Evolutionary conservation across 2,888 invertebrate genomes (phyloP).

Genomic region (Prosopocoilus inquinatus): DNA sequence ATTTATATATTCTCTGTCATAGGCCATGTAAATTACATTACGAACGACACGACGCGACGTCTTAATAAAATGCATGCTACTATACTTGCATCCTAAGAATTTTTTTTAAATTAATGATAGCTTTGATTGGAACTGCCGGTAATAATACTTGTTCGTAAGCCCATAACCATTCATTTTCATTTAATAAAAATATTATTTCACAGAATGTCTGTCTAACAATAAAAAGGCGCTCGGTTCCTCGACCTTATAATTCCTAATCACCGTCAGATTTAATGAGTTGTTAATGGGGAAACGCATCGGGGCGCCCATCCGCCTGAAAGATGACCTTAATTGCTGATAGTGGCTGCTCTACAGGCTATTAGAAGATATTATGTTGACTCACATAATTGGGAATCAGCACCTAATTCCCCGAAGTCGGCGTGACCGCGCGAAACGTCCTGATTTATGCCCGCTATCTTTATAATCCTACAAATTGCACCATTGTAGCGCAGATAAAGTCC

Average conservation of each 20-base stretch:
- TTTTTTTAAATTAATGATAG: no score
- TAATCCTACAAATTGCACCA: slow-evolving; percentile 28
- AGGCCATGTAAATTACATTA: no score
- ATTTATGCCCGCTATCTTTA: slow-evolving; percentile 28
- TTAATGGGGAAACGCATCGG: slow-evolving; percentile 30
- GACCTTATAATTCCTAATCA: slow-evolving; percentile 19
- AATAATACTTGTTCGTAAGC: no score
- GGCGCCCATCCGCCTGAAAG: slow-evolving; percentile 28
- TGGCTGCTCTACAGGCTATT: slow-evolving; percentile 32
- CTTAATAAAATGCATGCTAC: no score
- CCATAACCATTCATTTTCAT: no score
- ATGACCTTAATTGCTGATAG: slow-evolving; percentile 35
- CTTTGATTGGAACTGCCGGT: no score
- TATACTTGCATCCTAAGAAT: no score
- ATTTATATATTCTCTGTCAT: no score
- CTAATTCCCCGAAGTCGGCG: slow-evolving; percentile 29
- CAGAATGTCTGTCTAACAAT: no score
- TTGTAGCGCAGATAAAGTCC: slow-evolving; percentile 12
- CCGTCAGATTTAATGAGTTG: slow-evolving; percentile 26
- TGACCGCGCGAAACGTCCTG: slow-evolving; percentile 23
- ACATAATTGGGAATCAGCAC: slow-evolving; percentile 34
- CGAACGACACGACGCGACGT: no score
- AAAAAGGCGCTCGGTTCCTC: no score
- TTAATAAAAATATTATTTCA: no score
- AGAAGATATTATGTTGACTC: slow-evolving; percentile 34